Evolutionary conservation across 2,113 vertebrate species (phyloP).

Genomic region (Xenus cinereus): DNA sequence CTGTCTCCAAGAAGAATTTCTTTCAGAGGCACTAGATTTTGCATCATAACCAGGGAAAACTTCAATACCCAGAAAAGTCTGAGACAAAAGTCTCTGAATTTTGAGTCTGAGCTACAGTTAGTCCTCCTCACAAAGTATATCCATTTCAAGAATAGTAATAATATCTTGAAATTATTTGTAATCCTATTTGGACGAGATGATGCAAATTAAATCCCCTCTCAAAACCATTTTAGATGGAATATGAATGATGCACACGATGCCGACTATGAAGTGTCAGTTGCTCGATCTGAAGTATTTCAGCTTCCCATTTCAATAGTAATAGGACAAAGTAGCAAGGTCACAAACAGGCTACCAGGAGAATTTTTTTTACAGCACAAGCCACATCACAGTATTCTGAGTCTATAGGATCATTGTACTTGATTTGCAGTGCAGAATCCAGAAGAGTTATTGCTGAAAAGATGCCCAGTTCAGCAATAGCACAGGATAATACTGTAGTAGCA

Average conservation of each 20-base stretch:
- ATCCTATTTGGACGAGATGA: slow-evolving; percentile 56
- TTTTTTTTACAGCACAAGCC: slow-evolving; percentile 85
- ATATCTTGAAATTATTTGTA: slow-evolving; percentile 83
- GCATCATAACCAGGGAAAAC: slow-evolving; percentile 77
- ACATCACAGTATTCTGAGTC: slow-evolving; percentile 84
- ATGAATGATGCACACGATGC: not conserved
- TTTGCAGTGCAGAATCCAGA: slow-evolving; percentile 86
- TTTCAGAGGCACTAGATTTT: slow-evolving; percentile 79
- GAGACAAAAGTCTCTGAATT: slow-evolving; percentile 80
- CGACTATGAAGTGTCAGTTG: not conserved
- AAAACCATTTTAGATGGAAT: not conserved
- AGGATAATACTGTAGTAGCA: slow-evolving; percentile 86
- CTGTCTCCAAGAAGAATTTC: slow-evolving; percentile 71
- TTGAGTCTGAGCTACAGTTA: slow-evolving; percentile 77
- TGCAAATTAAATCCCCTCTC: not conserved
- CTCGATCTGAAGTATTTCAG: not conserved
- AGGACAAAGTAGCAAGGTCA: not conserved
- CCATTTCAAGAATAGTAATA: slow-evolving; percentile 82
- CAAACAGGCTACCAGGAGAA: slow-evolving; percentile 75
- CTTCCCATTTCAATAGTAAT: not conserved
- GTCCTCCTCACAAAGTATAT: slow-evolving; percentile 81
- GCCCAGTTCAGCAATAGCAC: slow-evolving; percentile 85
- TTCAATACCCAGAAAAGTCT: slow-evolving; percentile 81
- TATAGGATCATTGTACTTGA: slow-evolving; percentile 88
- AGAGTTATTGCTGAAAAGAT: slow-evolving; percentile 88